Conservation (phyloP, 2,113 vertebrate species). For the Indicator maculatus region DNA sequence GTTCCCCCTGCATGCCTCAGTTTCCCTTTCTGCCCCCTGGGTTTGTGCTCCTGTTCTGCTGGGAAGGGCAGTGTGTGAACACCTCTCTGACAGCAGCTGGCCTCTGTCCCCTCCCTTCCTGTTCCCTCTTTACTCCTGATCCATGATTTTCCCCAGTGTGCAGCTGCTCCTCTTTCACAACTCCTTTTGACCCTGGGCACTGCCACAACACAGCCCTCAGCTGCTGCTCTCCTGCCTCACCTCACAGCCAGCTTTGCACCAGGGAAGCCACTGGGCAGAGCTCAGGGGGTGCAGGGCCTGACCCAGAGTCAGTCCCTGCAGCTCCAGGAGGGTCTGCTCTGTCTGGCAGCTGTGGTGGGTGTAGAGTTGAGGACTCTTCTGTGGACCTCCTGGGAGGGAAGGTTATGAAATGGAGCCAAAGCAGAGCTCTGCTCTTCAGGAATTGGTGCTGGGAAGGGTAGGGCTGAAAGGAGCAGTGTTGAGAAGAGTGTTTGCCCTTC, state of each 20-base stretch:
- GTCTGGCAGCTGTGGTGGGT: background rate
- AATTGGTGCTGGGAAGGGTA: too few relatives aligned
- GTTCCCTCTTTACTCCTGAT: background rate
- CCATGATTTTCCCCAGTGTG: background rate
- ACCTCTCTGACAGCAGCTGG: background rate
- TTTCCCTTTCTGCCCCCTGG: background rate
- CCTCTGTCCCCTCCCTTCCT: background rate
- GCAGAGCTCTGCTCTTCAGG: too few relatives aligned
- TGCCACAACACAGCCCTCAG: fast-evolving
- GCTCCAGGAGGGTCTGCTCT: background rate
- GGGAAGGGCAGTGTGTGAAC: fast-evolving
- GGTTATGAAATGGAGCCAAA: too few relatives aligned
- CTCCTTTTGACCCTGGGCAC: background rate
- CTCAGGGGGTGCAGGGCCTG: background rate
- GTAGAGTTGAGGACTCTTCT: background rate
- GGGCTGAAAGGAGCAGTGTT: too few relatives aligned
- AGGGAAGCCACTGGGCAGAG: background rate
- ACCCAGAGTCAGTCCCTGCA: background rate
- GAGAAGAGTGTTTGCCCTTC: too few relatives aligned
- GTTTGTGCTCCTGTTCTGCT: background rate
- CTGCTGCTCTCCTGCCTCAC: background rate
- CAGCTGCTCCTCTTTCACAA: background rate
- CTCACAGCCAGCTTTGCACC: background rate
- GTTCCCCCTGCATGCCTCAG: background rate
- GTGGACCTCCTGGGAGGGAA: background rate